Base-by-base conservation (phyloP, 2,113 vertebrate genomes). In the Barbus barbus region DNA sequence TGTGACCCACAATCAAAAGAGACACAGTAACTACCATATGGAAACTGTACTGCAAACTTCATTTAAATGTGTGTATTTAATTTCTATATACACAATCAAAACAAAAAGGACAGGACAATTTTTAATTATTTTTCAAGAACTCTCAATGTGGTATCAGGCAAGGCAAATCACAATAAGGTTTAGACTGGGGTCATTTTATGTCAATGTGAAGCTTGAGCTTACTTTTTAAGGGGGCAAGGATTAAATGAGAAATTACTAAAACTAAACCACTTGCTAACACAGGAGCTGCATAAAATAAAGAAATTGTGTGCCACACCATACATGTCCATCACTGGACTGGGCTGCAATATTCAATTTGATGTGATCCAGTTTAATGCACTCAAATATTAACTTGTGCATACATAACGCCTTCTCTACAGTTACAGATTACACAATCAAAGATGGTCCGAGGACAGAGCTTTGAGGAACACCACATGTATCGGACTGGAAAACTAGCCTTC, bases 381-480 rank as follows among this genome's bases (percentile, higher is more conserved):
- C 20, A 79, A 28, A 58, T 38, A 58, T 58, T 24, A 61, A 41
- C 20, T 11, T 58, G 51, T 78, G 75, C 31, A 58, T 78, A 78
- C 65, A 73, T 16, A 73, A 61, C 22, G 56, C 77, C 77, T 56
- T 44, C 4, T 63, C 22, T 7, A 44, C 18, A 61, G 5, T 0
- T 24, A 24, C 41, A 28, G 24, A 67, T 33, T 22, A 14, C 36
- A 79, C 56, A 79, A 41, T 11, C 38, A 41, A 60, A 9, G 61
- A 81, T 51, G 78, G 78, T 65, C 78, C 61, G 61, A 67, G 41
- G 60, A 81, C 61, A 67, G 61, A 81, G 26, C 60, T 16, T 41
- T 81, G 78, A 28, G 61, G 78, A 67, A 65, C 78, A 51, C 78
- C 78, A 67, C 41, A 26, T 33, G 12, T 31, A 28, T 46, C 5